Evolutionary conservation across 2,797 vertebrate species (phyloP).

Genomic region (Uromys caudimaculatus): DNA sequence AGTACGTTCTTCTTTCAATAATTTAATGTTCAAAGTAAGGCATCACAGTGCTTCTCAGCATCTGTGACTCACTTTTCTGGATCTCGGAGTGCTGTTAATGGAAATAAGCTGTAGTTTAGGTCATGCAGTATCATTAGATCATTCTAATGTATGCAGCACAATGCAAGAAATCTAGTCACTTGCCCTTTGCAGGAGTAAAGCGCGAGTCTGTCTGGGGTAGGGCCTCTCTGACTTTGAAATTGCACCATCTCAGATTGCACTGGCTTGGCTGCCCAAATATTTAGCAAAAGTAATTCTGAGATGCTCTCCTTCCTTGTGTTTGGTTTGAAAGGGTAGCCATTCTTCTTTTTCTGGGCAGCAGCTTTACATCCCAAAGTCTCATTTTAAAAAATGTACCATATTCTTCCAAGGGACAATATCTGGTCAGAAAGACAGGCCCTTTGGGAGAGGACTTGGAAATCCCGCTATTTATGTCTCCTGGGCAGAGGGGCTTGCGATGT

Average conservation of each 20-base stretch:
- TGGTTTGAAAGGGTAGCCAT: not conserved
- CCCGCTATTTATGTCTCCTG: not conserved
- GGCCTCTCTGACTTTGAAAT: constrained; percentile 29
- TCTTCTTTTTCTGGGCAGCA: constrained; percentile 63
- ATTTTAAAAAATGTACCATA: constrained; percentile 59
- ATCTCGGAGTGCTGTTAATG: constrained; percentile 53
- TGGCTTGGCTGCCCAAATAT: constrained; percentile 76
- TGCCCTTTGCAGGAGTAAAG: constrained; percentile 51
- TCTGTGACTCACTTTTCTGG: constrained; percentile 68
- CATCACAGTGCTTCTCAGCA: constrained; percentile 59
- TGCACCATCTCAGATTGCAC: not conserved
- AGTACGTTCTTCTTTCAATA: constrained; percentile 51
- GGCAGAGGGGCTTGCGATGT: not conserved
- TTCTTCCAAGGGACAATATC: not conserved
- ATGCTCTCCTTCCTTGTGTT: not conserved
- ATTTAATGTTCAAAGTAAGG: constrained; percentile 67
- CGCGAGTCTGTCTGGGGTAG: not conserved
- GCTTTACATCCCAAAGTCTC: constrained; percentile 64
- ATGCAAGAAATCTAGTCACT: constrained; percentile 58
- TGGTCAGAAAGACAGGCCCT: constrained; percentile 54
- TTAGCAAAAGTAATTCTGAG: constrained; percentile 45
- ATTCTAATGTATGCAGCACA: constrained; percentile 51
- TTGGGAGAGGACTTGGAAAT: constrained; percentile 44
- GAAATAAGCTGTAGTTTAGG: constrained; percentile 56
- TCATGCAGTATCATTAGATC: constrained; percentile 27